Base-by-base conservation (phyloP, 2,113 vertebrate genomes). In the Chloropsis cyanopogon region DNA sequence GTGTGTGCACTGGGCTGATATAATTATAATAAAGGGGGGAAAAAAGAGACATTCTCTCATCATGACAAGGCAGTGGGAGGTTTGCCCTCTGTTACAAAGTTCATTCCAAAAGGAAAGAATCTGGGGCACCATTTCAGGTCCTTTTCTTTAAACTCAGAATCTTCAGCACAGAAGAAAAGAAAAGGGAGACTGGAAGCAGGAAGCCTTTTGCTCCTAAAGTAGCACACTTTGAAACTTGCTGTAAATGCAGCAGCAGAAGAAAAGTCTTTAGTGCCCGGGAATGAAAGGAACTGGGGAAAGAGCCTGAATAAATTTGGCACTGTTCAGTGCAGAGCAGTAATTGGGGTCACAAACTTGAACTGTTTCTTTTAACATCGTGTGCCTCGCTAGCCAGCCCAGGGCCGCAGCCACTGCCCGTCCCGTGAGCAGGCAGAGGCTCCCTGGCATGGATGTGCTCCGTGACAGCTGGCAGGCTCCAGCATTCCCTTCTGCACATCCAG, bases 251-350 rank as follows among this genome's bases (percentile, higher is more conserved):
- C 72, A 95, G 96, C 2, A 0, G 47, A 96, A 69, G 84, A 88
- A 53, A 79, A 78, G 86, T 82, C 85, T 93, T 84, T 86, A 52
- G 69, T 80, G 66, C 82, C 75, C 82, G 37, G 82, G 54, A 90
- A 95, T 91, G 42, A 94, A 94, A 97, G 92, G 93, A 96, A 91
- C 42, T 91, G 80, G 49, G 75, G 72, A 86, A 96, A 97, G 87
- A 90, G 82, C n/a, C 60, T 64, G 75, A 69, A 85, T 88, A 84
- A 88, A 84, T 92, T 28, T 72, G 47, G 66, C 96, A 82, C 22
- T 42, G 37, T 14, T 44, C 53, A 85, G 75, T 73, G 72, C 73
- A 91, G 66, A 56, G 26, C 53, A 82, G 53, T 78, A 88, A 92
- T 50, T 90, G 86, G 80, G 92, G 89, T 95, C 90, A 83, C 68